These are phyloP conservation scores for Steinernema feltiae DNA, from an alignment of 1,140 invertebrate genomes.

Conservation along the genomic window DNA sequence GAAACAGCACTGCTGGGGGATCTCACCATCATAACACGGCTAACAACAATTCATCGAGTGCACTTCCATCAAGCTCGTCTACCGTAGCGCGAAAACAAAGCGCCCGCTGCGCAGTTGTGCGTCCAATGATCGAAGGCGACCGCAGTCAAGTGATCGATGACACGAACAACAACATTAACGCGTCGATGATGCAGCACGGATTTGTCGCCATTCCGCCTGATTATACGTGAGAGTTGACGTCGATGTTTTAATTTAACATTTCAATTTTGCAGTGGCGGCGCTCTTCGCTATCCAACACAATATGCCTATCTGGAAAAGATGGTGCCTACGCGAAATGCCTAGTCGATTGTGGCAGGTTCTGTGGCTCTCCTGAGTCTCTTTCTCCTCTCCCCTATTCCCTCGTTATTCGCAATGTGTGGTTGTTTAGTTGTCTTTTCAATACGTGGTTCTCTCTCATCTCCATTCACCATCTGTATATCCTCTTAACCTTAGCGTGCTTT, in stretches of 20 bases:
- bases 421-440: background rate
- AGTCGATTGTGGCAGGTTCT: background rate
- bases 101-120: background rate
- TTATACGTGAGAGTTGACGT: background rate
- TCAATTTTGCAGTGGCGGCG: background rate
- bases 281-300: background rate
- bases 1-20: background rate
- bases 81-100: background rate
- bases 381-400: background rate
- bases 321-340: background rate
- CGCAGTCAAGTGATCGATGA: conserved; percentile 1
- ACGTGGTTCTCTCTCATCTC: conserved; percentile 9
- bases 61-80: background rate
- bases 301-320: background rate
- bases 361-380: background rate
- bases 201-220: background rate
- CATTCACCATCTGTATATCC: background rate
- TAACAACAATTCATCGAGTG: background rate
- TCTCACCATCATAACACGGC: background rate
- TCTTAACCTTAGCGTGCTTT: background rate
- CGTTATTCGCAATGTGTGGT: background rate
- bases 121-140: background rate
- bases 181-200: background rate
- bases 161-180: background rate
- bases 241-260: background rate